A percentile compares a stretch with the other conserved stretches of the same genome.
Evolutionary conservation across 2,888 invertebrate genomes (phyloP).

Genomic region (Amblyjoppa fuscipennis): DNA sequence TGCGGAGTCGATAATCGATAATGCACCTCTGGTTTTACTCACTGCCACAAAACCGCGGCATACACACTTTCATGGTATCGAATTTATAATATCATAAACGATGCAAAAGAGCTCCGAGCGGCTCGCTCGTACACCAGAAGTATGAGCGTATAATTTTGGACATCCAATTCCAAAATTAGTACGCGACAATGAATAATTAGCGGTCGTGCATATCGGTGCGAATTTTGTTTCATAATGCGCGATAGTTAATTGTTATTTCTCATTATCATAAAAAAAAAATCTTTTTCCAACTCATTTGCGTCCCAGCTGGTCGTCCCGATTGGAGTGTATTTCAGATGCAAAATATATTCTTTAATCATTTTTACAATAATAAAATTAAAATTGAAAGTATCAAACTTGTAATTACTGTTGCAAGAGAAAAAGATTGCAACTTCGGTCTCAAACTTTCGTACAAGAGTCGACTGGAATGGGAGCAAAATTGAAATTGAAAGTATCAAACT

Average conservation of each 20-base stretch:
- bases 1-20: conserved; percentile 74
- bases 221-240: background rate
- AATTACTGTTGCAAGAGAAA: no score
- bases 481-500: no score
- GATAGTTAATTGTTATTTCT: background rate
- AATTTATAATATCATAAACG: conserved; percentile 21
- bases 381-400: no score
- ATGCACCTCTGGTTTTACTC: conserved; percentile 54
- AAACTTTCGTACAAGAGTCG: no score
- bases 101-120: background rate
- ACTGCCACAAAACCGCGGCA: conserved; percentile 35
- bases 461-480: no score
- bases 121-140: background rate
- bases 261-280: background rate
- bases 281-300: no score
- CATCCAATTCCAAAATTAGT: background rate
- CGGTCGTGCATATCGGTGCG: background rate
- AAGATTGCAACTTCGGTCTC: no score
- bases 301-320: no score
- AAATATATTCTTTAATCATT: no score
- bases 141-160: background rate
- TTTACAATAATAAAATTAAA: no score
- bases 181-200: background rate
- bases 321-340: no score
- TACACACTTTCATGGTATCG: conserved; percentile 25